These are phyloP conservation scores for Glaucopsyche alexis DNA, from an alignment of 2,888 invertebrate genomes.

Conservation along the genomic window DNA sequence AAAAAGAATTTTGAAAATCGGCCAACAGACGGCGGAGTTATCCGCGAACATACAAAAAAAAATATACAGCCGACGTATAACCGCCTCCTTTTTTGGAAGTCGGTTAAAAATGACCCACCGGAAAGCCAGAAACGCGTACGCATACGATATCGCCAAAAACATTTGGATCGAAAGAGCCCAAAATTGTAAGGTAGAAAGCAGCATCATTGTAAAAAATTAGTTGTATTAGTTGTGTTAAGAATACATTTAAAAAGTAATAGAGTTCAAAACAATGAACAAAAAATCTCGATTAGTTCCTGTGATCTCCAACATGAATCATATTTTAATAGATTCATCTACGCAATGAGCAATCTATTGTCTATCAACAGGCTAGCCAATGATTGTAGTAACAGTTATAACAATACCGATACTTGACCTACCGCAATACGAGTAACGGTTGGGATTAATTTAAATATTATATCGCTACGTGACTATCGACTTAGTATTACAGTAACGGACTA, in stretches of 20 bases:
- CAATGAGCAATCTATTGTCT: not conserved
- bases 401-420: slow-evolving; percentile 8
- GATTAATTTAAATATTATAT: slow-evolving; percentile 3
- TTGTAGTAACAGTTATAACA: not conserved
- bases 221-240: no score
- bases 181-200: no score
- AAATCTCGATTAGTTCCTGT: not conserved
- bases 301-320: not conserved
- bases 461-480: not conserved
- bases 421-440: not conserved
- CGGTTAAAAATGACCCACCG: no score
- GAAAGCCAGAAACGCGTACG: no score
- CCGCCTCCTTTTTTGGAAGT: no score
- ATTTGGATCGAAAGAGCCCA: no score
- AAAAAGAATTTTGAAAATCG: no score
- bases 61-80: no score
- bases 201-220: no score
- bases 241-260: not conserved
- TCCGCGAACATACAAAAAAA: no score
- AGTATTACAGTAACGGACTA: not conserved
- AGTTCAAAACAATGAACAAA: not conserved
- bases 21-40: no score
- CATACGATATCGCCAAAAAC: no score
- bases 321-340: not conserved
- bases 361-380: not conserved